Evolutionary conservation across 2,797 vertebrate species (phyloP), one percentile per base, ranked within the genome.

Genomic region (Danio aesculapii): DNA sequence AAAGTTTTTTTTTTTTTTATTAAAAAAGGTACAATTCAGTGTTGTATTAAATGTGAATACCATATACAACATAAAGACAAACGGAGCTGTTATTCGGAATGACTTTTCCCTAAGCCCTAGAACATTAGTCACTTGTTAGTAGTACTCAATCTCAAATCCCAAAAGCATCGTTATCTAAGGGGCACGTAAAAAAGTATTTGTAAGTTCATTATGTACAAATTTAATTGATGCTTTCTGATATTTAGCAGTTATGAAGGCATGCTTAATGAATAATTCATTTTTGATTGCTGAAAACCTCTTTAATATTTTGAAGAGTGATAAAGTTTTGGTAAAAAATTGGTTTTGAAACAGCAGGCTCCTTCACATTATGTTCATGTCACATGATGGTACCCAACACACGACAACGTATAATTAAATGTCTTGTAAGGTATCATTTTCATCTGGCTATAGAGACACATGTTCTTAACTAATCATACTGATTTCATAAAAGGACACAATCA

Each of bases 291-390:
- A 6, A 59, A 16, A 59, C 17, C 66, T 50, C 49, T 50, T 21
- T 55, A 69, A 39, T 52, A 70, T 30, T 30, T 30, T 30, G 30
- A 62, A 62, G 13, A 39, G 6, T 13, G 12, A 17, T 47, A 47
- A 66, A 47, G 16, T 66, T 16, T 1, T 12, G 6, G 16, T 6
- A 47, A 19, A 21, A 64, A 46, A 19, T 13, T 9, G 19, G 8
- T 61, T 58, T 58, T 44, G 44, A 47, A 58, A 59, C 55, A 46
- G 55, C 19, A 46, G 66, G 66, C 7, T 66, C 4, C 62, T 68
- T 3, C 19, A 16, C 47, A 52, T 43, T 19, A 50, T 71, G 11
- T 52, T 30, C 21, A n/a, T 52, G 47, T 39, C 39, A 57, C 44
- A 49, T 0, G 19, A 12, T n/a, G 57, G 10, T 1, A 5, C 13